These are phyloP conservation scores for Axea sp. DNA, from an alignment of 2,888 invertebrate genomes.

Conservation along the genomic window DNA sequence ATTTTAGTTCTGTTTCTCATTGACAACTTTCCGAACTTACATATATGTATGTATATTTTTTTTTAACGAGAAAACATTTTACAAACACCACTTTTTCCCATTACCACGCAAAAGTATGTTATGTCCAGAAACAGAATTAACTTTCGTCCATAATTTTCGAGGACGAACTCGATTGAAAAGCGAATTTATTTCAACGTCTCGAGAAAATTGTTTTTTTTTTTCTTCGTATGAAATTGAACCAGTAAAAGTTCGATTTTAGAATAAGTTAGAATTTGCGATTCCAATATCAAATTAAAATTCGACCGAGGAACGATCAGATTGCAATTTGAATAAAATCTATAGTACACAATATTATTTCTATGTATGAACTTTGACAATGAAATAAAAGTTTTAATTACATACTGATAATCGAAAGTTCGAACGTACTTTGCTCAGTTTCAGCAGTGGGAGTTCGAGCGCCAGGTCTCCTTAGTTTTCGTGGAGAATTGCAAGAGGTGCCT, in stretches of 20 bases:
- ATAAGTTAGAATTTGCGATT: too few relatives aligned
- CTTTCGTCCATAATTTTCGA: constrained; percentile 1
- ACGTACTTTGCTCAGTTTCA: constrained; percentile 72
- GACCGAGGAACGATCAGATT: too few relatives aligned
- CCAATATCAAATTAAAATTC: too few relatives aligned
- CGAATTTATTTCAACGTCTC: background rate
- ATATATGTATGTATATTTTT: too few relatives aligned
- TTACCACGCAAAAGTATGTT: background rate
- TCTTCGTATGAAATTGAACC: too few relatives aligned
- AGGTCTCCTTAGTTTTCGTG: constrained; percentile 82
- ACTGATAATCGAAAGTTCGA: background rate
- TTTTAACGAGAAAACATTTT: background rate
- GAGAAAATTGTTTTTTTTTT: background rate
- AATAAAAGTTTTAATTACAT: background rate
- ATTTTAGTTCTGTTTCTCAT: constrained; percentile 4
- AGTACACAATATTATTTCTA: too few relatives aligned
- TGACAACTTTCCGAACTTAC: constrained; percentile 5
- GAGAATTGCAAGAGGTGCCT: constrained; percentile 82
- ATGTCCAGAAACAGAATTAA: background rate
- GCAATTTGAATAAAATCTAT: too few relatives aligned
- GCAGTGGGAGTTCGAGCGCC: constrained; percentile 80
- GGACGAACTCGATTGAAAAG: background rate
- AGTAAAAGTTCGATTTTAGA: too few relatives aligned
- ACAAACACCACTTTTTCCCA: background rate
- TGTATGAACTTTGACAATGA: too few relatives aligned